phyloP scores from a whole-genome alignment of 2,113 vertebrate genomes.

The Mungos mungo region DNA sequence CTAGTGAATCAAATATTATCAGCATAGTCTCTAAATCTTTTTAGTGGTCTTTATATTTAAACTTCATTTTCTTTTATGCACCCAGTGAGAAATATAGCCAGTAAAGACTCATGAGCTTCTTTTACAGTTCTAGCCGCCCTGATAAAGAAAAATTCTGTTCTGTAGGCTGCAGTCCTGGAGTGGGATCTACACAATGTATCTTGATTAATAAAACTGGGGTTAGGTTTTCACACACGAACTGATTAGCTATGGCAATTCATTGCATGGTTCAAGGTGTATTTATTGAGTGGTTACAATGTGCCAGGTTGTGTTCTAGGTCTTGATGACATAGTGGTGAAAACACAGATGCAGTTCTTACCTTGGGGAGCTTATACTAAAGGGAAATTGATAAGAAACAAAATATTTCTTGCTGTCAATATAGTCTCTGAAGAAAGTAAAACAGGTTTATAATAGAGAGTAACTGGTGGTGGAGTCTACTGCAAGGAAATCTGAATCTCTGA shows the following conservation, averaged over 20 bases:
- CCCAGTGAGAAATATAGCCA: background rate
- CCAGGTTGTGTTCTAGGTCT: background rate
- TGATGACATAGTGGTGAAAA: background rate
- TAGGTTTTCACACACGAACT: background rate
- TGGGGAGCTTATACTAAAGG: background rate
- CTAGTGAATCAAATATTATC: background rate
- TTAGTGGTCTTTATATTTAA: constrained; percentile 12
- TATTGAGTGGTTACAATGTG: background rate
- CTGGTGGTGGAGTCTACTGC: background rate
- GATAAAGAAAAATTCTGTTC: background rate
- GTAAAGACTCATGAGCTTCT: background rate
- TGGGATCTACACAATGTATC: background rate
- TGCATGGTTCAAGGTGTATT: background rate
- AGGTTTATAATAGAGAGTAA: background rate
- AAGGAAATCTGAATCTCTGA: background rate
- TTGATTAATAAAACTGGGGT: background rate
- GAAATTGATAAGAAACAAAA: background rate
- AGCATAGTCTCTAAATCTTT: background rate
- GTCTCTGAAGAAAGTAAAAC: constrained; percentile 9
- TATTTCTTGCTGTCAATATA: background rate
- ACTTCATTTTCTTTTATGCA: constrained; percentile 46
- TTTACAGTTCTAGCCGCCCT: background rate
- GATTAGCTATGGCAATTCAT: background rate
- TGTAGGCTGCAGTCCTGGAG: background rate
- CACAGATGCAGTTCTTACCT: background rate